Base-by-base conservation (phyloP, 2,797 vertebrate genomes). In the Odontamblyopus lacepedii region DNA sequence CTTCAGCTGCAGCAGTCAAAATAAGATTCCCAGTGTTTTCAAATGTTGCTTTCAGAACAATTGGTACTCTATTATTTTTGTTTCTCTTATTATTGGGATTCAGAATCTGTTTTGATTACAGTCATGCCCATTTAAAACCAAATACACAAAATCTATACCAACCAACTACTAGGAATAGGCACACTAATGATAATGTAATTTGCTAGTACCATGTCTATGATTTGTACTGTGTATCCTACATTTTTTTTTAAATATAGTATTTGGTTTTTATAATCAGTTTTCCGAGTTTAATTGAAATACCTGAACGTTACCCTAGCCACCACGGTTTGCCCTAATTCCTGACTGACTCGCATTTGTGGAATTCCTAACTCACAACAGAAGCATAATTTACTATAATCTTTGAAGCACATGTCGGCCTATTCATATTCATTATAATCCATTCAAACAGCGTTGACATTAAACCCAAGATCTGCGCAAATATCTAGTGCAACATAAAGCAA, bases 301-400 rank as follows among this genome's bases (percentile, higher is more conserved):
- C 0, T 78, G 78, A 91, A 90, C 35, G 81, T 82, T 75, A 15
- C 85, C 78, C 15, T 30, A 29, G 51, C 79, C 67, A 69, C 65
- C 62, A 76, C 80, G 75, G 75, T 78, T 81, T 79, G 56, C 75
- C 78, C 79, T 81, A 83, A 84, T 89, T 89, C 87, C 80, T 68
- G 72, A 60, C 57, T 30, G 57, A 16, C 32, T 72, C 51, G 67
- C 83, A 85, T 87, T 81, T 79, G 79, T 90, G 81, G 81, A 87
- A 91, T 91, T 89, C 88, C 87, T 82, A 67, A 71, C 78, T 77
- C 63, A 72, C 75, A 88, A 85, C 79, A 86, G 86, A 80, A 75
- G 64, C 73, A 77, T 75, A 81, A 74, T 74, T 48, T 70, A 35
- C 50, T 74, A 67, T 55, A 75, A 82, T 38, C 69, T 73, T 76